Conservation (phyloP, 2,888 invertebrate species). For the Tenthredo livida region DNA sequence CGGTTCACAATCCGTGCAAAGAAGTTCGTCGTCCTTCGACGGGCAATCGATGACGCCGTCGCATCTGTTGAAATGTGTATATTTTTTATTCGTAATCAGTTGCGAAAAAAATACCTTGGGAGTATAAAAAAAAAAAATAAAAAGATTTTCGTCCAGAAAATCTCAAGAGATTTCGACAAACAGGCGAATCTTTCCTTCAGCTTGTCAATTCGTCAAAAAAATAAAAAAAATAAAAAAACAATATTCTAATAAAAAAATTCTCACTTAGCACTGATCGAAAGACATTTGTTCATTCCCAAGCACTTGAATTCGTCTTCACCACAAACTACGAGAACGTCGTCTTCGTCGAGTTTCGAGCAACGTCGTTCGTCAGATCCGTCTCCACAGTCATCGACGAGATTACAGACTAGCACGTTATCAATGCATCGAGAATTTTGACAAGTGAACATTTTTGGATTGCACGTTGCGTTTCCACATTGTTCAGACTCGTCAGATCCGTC, state of each 20-base stretch:
- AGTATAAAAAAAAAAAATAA: too few species aligned
- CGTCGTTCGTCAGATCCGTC: constrained; percentile 81
- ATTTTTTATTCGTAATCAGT: not conserved
- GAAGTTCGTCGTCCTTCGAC: constrained; percentile 85
- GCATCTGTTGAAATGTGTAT: constrained; percentile 79
- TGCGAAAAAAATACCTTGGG: not conserved
- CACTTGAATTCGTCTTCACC: constrained; percentile 67
- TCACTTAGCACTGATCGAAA: constrained; percentile 67
- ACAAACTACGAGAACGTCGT: constrained; percentile 58
- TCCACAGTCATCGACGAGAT: constrained; percentile 81
- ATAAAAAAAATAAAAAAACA: not conserved
- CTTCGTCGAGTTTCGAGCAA: constrained; percentile 71
- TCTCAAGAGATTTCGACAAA: not conserved
- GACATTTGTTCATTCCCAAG: constrained; percentile 65
- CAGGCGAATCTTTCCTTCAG: not conserved
- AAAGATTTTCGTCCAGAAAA: too few species aligned
- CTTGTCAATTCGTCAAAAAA: not conserved
- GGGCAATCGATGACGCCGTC: constrained; percentile 86
- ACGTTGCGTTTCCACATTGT: constrained; percentile 64
- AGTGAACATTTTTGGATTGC: constrained; percentile 76
- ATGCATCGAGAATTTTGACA: constrained; percentile 82
- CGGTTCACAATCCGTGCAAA: constrained; percentile 79
- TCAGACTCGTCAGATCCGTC: constrained; percentile 74
- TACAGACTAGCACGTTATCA: constrained; percentile 80
- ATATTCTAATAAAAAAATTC: not conserved